Conservation (phyloP, 2,888 invertebrate genomes). For the Abrostola tripartita region DNA sequence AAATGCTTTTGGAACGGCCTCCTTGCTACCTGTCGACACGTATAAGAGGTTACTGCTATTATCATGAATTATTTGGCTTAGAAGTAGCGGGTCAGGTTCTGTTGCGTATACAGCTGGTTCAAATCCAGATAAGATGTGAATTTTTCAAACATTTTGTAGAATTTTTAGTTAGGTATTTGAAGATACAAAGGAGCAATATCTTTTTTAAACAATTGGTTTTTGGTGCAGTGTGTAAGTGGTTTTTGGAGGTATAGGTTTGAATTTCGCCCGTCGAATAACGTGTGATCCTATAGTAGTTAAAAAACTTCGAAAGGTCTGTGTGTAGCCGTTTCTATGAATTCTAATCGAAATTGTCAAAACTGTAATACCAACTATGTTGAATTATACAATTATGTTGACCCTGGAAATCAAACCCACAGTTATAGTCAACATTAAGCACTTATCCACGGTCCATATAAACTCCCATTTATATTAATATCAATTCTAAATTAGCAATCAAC, state of each 20-base stretch:
- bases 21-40: slow-evolving; percentile 1
- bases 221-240: too few relatives aligned
- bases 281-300: too few relatives aligned
- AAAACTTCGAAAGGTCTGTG: too few relatives aligned
- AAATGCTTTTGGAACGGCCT: background rate
- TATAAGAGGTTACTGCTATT: slow-evolving; percentile 4
- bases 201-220: too few relatives aligned
- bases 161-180: too few relatives aligned
- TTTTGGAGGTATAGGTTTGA: too few relatives aligned
- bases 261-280: too few relatives aligned
- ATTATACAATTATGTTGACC: background rate
- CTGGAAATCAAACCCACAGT: background rate
- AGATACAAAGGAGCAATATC: too few relatives aligned
- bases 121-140: background rate
- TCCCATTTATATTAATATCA: background rate
- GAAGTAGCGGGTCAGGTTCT: background rate
- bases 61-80: background rate
- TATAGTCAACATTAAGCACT: background rate
- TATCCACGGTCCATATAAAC: background rate
- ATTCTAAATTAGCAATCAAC: slow-evolving; percentile 3
- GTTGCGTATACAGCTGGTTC: background rate
- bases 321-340: too few relatives aligned
- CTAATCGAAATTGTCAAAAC: too few relatives aligned
- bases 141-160: background rate
- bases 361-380: too few relatives aligned